Evolutionary conservation across 2,888 invertebrate genomes (phyloP).

Genomic region (Rhyacophila evoluta): DNA sequence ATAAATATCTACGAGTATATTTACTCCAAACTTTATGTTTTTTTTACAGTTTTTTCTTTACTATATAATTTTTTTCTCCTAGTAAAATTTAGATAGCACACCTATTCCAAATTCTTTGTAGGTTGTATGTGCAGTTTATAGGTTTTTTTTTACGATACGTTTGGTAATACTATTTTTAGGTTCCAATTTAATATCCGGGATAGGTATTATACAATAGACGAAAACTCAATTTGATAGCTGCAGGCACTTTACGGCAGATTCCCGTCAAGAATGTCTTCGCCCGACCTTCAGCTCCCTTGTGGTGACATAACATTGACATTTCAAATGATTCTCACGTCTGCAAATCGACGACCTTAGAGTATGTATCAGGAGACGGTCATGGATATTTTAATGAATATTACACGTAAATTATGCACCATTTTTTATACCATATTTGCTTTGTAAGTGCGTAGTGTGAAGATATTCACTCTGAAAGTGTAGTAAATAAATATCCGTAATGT

Average conservation of each 20-base stretch:
- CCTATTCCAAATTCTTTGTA: neutral
- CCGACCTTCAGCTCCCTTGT: neutral
- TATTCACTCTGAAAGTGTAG: too few relatives aligned
- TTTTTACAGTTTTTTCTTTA: too few relatives aligned
- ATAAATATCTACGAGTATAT: too few relatives aligned
- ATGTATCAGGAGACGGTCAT: too few relatives aligned
- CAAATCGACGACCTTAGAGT: neutral
- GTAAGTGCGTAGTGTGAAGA: too few relatives aligned
- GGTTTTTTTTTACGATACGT: neutral
- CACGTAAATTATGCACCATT: too few relatives aligned
- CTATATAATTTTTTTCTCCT: neutral
- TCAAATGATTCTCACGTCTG: neutral
- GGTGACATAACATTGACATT: neutral
- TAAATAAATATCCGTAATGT: too few relatives aligned
- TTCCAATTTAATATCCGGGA: constrained; percentile 19
- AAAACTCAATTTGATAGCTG: constrained; percentile 12
- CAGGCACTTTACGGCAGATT: constrained; percentile 7
- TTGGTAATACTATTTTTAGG: neutral
- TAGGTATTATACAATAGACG: constrained; percentile 15
- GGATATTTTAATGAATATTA: too few relatives aligned
- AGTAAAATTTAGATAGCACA: neutral
- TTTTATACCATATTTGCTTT: too few relatives aligned
- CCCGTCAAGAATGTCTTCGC: neutral
- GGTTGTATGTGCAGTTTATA: neutral
- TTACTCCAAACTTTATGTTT: too few relatives aligned